phyloP scores from a whole-genome alignment of 2,888 invertebrate species.

The Metellina segmentata region DNA sequence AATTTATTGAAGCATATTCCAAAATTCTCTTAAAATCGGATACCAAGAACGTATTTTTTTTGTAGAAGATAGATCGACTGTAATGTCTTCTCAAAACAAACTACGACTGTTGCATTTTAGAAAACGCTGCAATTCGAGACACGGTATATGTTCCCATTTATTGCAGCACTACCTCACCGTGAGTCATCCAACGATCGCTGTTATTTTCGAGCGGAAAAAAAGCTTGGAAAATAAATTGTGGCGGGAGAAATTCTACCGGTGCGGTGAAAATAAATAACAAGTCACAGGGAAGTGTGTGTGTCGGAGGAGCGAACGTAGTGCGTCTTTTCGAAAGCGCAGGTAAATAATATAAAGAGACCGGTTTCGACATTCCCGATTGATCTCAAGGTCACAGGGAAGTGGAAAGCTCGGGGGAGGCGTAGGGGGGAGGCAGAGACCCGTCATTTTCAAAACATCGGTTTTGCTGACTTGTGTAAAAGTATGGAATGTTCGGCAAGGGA shows the following conservation, averaged over 20 bases:
- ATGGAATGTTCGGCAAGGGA: no score
- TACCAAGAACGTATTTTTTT: no score
- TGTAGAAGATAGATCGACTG: no score
- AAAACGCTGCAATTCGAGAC: no score
- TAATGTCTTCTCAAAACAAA: no score
- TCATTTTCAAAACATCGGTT: no score
- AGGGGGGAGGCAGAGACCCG: no score
- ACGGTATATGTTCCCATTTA: no score
- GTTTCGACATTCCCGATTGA: conserved; percentile 39
- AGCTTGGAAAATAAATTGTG: background rate
- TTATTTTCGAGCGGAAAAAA: background rate
- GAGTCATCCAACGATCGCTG: background rate
- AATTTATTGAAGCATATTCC: no score
- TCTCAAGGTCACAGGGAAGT: conserved; percentile 30
- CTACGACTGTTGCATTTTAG: no score
- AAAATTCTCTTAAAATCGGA: no score
- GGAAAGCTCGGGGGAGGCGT: background rate
- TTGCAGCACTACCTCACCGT: background rate
- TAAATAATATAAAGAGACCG: conserved; percentile 32
- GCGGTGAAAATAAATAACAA: conserved; percentile 2
- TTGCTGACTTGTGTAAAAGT: no score
- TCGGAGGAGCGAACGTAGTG: background rate
- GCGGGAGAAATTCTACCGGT: background rate
- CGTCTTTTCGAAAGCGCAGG: background rate
- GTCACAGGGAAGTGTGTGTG: conserved; percentile 46